phyloP scores from a whole-genome alignment of 2,797 vertebrate genomes.

The Darevskia nairensis region DNA sequence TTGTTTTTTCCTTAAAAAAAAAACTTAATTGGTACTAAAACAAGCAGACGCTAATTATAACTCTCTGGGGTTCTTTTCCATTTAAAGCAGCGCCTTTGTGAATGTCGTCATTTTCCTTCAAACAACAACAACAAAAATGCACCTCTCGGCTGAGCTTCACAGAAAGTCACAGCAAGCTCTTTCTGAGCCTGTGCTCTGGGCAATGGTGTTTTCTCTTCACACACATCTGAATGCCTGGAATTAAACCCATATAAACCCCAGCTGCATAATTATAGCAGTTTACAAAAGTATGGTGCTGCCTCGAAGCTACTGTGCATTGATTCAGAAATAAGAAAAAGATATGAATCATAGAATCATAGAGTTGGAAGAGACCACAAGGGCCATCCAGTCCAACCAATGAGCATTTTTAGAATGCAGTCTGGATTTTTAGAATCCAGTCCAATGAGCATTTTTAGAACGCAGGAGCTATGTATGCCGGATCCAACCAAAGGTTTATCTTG shows the following conservation, averaged over 20 bases:
- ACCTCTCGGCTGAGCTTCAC: not conserved
- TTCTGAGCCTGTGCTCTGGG: not conserved
- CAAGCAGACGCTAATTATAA: conserved; percentile 25
- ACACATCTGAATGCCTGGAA: not conserved
- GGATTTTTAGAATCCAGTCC: too few species aligned
- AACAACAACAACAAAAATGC: not conserved
- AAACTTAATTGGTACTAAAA: conserved; percentile 20
- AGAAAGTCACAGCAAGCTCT: not conserved
- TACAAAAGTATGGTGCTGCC: not conserved
- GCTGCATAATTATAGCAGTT: not conserved
- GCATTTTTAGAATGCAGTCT: too few species aligned
- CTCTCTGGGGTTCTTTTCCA: not conserved
- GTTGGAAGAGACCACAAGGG: too few species aligned
- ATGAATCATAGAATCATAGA: too few species aligned
- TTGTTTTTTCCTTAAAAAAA: not conserved
- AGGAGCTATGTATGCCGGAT: too few species aligned
- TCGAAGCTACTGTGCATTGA: not conserved
- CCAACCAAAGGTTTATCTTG: too few species aligned
- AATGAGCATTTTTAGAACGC: not conserved
- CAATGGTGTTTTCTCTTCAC: not conserved
- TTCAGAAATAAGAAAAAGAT: not conserved
- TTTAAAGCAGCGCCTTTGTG: not conserved
- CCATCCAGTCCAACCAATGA: too few species aligned
- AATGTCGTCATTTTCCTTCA: conserved; percentile 34
- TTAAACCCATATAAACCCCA: not conserved